Base-by-base conservation (phyloP, 2,113 vertebrate species). In the Mellivora capensis region DNA sequence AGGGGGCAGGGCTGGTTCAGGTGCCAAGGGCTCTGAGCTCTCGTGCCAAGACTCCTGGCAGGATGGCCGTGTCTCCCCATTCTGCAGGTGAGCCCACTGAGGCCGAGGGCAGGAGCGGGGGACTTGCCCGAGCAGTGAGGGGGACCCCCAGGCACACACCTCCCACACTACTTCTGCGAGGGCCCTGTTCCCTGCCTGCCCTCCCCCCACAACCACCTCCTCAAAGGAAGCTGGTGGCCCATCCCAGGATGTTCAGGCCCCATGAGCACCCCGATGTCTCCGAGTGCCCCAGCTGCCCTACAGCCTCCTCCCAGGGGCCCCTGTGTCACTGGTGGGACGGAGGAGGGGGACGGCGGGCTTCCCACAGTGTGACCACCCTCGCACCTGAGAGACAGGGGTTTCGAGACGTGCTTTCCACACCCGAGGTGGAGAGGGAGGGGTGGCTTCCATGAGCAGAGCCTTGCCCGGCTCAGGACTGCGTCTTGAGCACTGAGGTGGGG, bases 141-240 rank as follows among this genome's bases (percentile, higher is more conserved):
- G 80, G 13, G 17, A 31, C 49, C 11, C 42, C 29, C 15, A 4
- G 62, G 34, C 49, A 17, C 49, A 52, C 4, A 17, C 4, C 1
- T 4, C 15, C 49, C 49, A 52, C 49, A 52, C 49, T 52, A 17
- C 49, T 52, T 52, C 49, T 52, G 49, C 15, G 15, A 52, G 49
- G 49, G 4, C 49, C 49, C 49, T 52, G 49, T 4, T 52, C 49
- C 49, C 49, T 17, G 49, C 49, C 14, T 9, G 1, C 44, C 14
- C 14, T 4, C 15, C 49, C 49, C 49, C 49, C 49, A 17, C 49
- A 52, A 52, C 49, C 4, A 37, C 42, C 42, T 71, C 49, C 17
- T 2, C 0, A 0, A 12, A 9, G 34, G 14, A 7, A 59, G 12
- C 4, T 2, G 31, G 62, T 11, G 17, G 21, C 21, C 3, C 0